phyloP scores from a whole-genome alignment of 2,113 vertebrate genomes.

The Semicossyphus pulcher region DNA sequence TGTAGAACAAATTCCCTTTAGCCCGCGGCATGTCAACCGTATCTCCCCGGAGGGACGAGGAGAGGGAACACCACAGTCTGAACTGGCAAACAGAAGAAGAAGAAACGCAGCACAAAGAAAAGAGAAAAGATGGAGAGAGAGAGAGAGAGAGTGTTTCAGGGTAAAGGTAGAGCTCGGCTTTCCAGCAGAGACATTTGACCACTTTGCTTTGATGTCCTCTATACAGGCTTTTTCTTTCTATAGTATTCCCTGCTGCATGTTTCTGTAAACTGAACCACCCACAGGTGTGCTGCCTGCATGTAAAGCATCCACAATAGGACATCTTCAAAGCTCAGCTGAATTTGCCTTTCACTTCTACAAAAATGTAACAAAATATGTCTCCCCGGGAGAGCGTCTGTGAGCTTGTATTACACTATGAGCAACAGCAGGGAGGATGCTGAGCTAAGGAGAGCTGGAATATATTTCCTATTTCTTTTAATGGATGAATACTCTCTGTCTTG shows the following conservation, averaged over 20 bases:
- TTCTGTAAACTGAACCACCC: conserved; percentile 49
- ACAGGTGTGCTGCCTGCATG: conserved; percentile 53
- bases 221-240: conserved; percentile 22
- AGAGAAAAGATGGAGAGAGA: not conserved
- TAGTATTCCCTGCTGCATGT: conserved; percentile 42
- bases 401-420: conserved; percentile 24
- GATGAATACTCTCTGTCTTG: conserved; percentile 19
- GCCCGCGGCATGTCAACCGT: conserved; percentile 53
- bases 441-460: not conserved
- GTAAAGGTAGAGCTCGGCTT: conserved; percentile 36
- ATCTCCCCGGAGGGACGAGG: conserved; percentile 50
- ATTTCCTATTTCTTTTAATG: not conserved
- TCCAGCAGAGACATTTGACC: conserved; percentile 64
- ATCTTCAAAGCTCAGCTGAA: conserved; percentile 59
- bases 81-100: conserved; percentile 53
- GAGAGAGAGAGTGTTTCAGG: conserved; percentile 14
- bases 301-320: conserved; percentile 40
- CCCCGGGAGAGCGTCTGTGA: conserved; percentile 24
- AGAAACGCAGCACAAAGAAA: conserved; percentile 26
- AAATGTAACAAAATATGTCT: conserved; percentile 51
- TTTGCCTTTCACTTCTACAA: conserved; percentile 51
- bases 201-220: conserved; percentile 65
- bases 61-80: conserved; percentile 29
- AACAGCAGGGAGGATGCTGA: conserved; percentile 24
- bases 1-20: conserved; percentile 68